Percentiles rank a stretch among this genome's conserved stretches.
phyloP scores from a whole-genome alignment of 2,888 invertebrate genomes.

The Chrysotoxum bicinctum region DNA sequence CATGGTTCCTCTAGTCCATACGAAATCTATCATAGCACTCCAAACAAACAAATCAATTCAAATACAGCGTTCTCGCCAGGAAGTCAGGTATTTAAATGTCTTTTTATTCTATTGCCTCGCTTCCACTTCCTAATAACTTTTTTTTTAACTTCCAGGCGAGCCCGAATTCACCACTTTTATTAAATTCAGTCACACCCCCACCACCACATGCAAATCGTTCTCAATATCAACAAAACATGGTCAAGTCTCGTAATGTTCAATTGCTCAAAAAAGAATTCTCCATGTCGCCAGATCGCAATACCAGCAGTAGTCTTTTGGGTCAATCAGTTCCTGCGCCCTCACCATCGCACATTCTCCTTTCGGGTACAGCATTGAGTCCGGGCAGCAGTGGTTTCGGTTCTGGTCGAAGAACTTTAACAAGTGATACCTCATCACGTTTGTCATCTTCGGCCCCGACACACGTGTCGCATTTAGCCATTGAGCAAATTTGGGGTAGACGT shows the following conservation, averaged over 20 bases:
- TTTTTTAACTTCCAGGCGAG: conserved; percentile 77
- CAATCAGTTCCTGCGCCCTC: conserved; percentile 86
- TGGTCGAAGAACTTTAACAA: conserved; percentile 77
- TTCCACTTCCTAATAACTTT: background rate
- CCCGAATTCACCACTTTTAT: conserved; percentile 83
- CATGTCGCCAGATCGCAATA: conserved; percentile 83
- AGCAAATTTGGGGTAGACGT: conserved; percentile 92
- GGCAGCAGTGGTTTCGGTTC: conserved; percentile 79
- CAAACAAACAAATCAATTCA: conserved; percentile 79
- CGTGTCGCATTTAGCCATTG: conserved; percentile 84
- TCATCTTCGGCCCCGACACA: conserved; percentile 95
- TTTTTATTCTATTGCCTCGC: background rate
- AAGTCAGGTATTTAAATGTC: conserved; percentile 82
- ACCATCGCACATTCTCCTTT: conserved; percentile 82
- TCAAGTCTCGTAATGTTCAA: conserved; percentile 79
- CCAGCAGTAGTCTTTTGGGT: conserved; percentile 81
- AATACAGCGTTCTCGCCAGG: conserved; percentile 85
- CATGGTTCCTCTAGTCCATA: conserved; percentile 79
- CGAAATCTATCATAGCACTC: conserved; percentile 81
- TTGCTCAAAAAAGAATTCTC: conserved; percentile 86
- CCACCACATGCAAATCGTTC: conserved; percentile 79
- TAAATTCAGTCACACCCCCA: conserved; percentile 81
- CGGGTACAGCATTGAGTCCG: conserved; percentile 79
- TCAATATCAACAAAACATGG: conserved; percentile 78
- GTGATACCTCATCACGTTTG: conserved; percentile 84